Percentiles rank a stretch among this genome's conserved stretches.
These are phyloP conservation scores for Ligdia adustata DNA, from an alignment of 2,888 invertebrate genomes.

Conservation along the genomic window DNA sequence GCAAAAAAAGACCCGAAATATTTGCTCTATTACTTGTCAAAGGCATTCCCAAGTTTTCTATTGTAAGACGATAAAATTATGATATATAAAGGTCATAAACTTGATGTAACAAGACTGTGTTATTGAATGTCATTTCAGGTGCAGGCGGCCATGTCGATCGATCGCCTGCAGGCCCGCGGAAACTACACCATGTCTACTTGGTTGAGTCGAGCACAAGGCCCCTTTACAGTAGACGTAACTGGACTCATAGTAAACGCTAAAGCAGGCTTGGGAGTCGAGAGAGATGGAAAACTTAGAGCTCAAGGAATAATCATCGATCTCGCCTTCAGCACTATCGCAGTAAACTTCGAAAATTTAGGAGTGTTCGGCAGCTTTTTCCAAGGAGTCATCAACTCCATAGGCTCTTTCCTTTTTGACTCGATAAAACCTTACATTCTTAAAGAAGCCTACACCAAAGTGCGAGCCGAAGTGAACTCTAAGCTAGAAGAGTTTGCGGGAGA, in stretches of 20 bases:
- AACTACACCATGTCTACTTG: slow-evolving; percentile 90
- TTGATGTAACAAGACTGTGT: too few species aligned
- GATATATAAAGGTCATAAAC: too few species aligned
- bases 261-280: slow-evolving; percentile 88
- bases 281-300: slow-evolving; percentile 90
- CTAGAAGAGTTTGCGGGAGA: slow-evolving; percentile 87
- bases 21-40: too few species aligned
- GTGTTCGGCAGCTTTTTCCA: slow-evolving; percentile 88
- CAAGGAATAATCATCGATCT: slow-evolving; percentile 92
- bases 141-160: slow-evolving; percentile 88
- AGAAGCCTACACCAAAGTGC: slow-evolving; percentile 90
- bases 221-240: slow-evolving; percentile 90
- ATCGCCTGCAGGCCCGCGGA: slow-evolving; percentile 88
- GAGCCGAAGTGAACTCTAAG: slow-evolving; percentile 89
- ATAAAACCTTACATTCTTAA: slow-evolving; percentile 93
- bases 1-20: too few species aligned
- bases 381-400: slow-evolving; percentile 91
- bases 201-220: slow-evolving; percentile 87
- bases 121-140: slow-evolving; percentile 77
- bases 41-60: too few species aligned
- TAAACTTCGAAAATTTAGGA: slow-evolving; percentile 93
- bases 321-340: slow-evolving; percentile 88
- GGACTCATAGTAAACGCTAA: slow-evolving; percentile 88
- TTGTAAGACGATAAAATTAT: too few species aligned
- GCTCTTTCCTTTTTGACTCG: slow-evolving; percentile 93